Conservation (phyloP, 2,113 vertebrate species). For the Beaufortia kweichowensis region DNA sequence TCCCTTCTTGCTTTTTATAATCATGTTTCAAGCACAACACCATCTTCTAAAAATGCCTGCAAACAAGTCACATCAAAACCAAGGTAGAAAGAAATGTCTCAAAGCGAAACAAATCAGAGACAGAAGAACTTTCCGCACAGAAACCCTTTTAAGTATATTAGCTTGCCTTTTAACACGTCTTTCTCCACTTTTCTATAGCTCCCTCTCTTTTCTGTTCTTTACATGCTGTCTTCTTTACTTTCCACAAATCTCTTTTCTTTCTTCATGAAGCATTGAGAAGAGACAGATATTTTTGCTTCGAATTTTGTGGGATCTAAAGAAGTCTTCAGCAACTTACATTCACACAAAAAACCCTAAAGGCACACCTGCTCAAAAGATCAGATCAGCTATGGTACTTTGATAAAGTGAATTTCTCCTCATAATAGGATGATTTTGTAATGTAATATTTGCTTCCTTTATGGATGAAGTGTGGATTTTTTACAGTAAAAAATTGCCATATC, state of each 20-base stretch:
- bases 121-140: background rate
- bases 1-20: background rate
- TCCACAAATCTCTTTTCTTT: background rate
- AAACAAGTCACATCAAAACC: constrained; percentile 32
- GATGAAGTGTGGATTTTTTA: background rate
- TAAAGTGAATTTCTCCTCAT: constrained; percentile 11
- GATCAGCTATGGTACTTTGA: background rate
- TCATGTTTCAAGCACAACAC: background rate
- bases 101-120: background rate
- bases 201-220: background rate
- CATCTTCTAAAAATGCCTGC: background rate
- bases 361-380: constrained; percentile 27
- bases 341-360: constrained; percentile 18
- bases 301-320: constrained; percentile 7
- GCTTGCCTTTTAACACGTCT: background rate
- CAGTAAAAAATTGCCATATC: background rate
- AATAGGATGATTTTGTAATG: constrained; percentile 11
- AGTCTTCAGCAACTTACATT: constrained; percentile 12
- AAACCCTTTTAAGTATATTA: constrained; percentile 24
- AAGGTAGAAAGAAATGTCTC: constrained; percentile 6
- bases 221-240: background rate
- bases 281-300: background rate
- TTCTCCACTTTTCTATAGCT: background rate
- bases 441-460: constrained; percentile 10
- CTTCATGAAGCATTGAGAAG: constrained; percentile 22